Base-by-base conservation (phyloP, 2,888 invertebrate genomes). In the Artemia sinica region DNA sequence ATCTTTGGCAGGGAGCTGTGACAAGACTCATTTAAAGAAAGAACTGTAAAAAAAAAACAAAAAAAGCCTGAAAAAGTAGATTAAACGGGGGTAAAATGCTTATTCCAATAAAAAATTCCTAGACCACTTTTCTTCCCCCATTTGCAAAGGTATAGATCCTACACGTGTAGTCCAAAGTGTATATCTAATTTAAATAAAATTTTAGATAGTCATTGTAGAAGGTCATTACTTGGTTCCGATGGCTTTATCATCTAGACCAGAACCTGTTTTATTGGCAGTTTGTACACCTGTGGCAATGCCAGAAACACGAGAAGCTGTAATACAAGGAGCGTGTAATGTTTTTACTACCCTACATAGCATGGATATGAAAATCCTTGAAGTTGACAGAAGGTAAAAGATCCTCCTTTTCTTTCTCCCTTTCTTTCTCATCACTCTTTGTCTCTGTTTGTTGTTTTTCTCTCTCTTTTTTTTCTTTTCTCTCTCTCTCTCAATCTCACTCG, bases 251-350 rank as follows among this genome's bases (percentile, higher is more conserved):
- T 91, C 91, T 77, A 86, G 92, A 74, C 92, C 92, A 81, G 92
- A 96, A 82, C 94, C 94, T 69, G 95, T 97, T 74, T 96, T 97
- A 81, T 84, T 97, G 77, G 95, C 94, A 70, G 89, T 90, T 74
- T 97, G 96, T 80, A 92, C 93, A 67, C 97, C 96, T 58, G 88
- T 97, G 69, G 94, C 96, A 74, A 93, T 96, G 86, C 96, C 96
- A 1, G 96, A 97, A 81, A 94, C 95, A 69, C 84, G 96, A 73
- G 91, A 91, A 81, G 91, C 91, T 81, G 91, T 93, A 73, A 91
- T 94, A 73, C 93, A 92, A 79, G 96, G 96, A 75, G 95, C 94
- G 78, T 96, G 96, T 75, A 92, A 91, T 81, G 91, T 96, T 73
- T 97, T 96, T 82, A 93, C 94, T 76, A 90, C 94, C 70, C 90